These are phyloP conservation scores for Etia nguti DNA, from an alignment of 2,113 vertebrate species.

Conservation along the genomic window DNA sequence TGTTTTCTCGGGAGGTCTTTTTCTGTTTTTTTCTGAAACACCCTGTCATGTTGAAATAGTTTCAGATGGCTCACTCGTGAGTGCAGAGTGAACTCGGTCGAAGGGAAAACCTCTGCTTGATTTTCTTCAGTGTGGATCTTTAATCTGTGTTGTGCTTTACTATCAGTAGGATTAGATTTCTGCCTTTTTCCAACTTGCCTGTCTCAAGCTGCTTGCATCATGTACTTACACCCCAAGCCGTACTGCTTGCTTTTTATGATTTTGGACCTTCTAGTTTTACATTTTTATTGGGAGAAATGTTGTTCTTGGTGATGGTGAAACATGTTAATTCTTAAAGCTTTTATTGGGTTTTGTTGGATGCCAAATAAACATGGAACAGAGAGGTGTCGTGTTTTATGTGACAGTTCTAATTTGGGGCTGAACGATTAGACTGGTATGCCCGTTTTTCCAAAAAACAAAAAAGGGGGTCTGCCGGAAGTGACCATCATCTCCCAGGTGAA, in stretches of 20 bases:
- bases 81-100: background rate
- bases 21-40: background rate
- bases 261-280: constrained; percentile 73
- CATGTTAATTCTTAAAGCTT: constrained; percentile 73
- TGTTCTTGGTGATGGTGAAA: constrained; percentile 71
- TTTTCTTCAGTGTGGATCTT: constrained; percentile 51
- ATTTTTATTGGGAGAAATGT: constrained; percentile 69
- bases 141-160: constrained; percentile 50
- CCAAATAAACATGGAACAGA: constrained; percentile 72
- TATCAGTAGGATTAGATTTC: constrained; percentile 33
- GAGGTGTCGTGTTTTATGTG: background rate
- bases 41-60: background rate
- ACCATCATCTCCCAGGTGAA: no score
- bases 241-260: constrained; percentile 72
- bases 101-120: background rate
- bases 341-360: constrained; percentile 76
- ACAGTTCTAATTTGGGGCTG: background rate
- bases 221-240: constrained; percentile 10
- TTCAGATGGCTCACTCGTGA: background rate
- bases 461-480: background rate
- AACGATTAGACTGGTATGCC: no score
- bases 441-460: background rate
- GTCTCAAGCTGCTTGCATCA: constrained; percentile 37
- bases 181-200: constrained; percentile 44
- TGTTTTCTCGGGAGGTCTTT: constrained; percentile 11